These are phyloP conservation scores for Sinocyclocheilus grahami DNA, from an alignment of 2,113 vertebrate species.

Conservation along the genomic window DNA sequence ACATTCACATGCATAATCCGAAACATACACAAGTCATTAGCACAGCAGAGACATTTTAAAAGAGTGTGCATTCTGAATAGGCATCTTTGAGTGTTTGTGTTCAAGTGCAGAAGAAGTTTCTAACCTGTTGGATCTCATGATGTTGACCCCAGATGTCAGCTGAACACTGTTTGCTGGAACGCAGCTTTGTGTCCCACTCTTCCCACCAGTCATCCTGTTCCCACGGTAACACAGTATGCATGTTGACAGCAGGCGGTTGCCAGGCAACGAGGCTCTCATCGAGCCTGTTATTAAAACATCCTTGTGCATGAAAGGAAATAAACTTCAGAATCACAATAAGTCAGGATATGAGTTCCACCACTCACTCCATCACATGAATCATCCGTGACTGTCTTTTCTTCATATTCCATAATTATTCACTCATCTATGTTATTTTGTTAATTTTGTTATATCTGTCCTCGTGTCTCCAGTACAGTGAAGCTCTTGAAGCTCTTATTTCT, in stretches of 20 bases:
- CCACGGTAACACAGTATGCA: slow-evolving; percentile 56
- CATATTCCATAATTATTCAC: slow-evolving; percentile 28
- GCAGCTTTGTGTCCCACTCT: slow-evolving; percentile 14
- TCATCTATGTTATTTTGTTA: background rate
- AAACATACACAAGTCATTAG: background rate
- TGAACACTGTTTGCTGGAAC: slow-evolving; percentile 9
- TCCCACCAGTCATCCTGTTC: slow-evolving; percentile 32
- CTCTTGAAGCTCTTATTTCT: background rate
- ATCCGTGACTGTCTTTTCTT: slow-evolving; percentile 8
- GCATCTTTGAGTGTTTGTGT: background rate
- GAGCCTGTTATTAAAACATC: slow-evolving; percentile 52
- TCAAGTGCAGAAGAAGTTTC: background rate
- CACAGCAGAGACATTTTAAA: background rate
- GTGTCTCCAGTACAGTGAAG: background rate
- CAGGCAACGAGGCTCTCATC: slow-evolving; percentile 40
- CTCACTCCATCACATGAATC: slow-evolving; percentile 25
- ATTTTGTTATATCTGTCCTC: background rate
- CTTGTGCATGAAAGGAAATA: slow-evolving; percentile 45
- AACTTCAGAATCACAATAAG: slow-evolving; percentile 41
- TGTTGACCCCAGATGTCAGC: slow-evolving; percentile 38
- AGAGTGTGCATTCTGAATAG: background rate
- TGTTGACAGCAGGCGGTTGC: slow-evolving; percentile 54
- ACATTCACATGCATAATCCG: background rate
- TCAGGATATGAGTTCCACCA: slow-evolving; percentile 44
- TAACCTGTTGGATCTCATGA: slow-evolving; percentile 5